Conservation (phyloP, 2,888 invertebrate species). For the Pachydiplax longipennis region DNA sequence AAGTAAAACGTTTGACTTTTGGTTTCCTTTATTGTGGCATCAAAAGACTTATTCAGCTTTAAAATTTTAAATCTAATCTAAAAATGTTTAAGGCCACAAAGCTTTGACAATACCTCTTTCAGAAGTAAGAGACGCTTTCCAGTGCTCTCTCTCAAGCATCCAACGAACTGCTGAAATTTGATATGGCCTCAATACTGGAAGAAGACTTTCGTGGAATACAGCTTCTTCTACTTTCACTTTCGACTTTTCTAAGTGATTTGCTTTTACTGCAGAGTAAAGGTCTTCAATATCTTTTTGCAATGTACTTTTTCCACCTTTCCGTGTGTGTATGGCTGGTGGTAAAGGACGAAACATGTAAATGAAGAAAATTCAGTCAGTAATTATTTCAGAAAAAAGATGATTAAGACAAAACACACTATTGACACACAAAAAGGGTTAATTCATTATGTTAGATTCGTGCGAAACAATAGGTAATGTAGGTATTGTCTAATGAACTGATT, state of each 20-base stretch:
- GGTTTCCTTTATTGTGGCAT: too few relatives aligned
- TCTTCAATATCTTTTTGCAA: slow-evolving; percentile 55
- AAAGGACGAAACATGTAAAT: background rate
- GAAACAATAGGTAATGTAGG: background rate
- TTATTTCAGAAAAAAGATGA: too few relatives aligned
- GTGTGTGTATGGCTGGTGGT: background rate
- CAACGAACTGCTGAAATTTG: slow-evolving; percentile 72
- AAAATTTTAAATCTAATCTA: too few relatives aligned
- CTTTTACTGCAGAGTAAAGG: slow-evolving; percentile 50
- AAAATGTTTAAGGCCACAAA: too few relatives aligned
- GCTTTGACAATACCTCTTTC: background rate
- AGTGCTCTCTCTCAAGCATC: slow-evolving; percentile 70
- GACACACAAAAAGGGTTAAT: too few relatives aligned
- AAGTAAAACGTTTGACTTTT: too few relatives aligned
- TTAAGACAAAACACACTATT: too few relatives aligned
- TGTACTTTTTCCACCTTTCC: background rate
- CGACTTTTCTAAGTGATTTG: slow-evolving; percentile 32
- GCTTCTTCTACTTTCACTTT: slow-evolving; percentile 49
- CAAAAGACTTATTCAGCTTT: too few relatives aligned
- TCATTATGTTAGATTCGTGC: background rate
- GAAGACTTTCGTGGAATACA: slow-evolving; percentile 60
- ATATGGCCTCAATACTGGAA: slow-evolving; percentile 69
- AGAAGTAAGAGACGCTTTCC: background rate
- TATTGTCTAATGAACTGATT: background rate
- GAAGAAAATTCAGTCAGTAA: background rate